These are phyloP conservation scores for Synanceia verrucosa DNA, from an alignment of 2,797 vertebrate species.

Conservation along the genomic window DNA sequence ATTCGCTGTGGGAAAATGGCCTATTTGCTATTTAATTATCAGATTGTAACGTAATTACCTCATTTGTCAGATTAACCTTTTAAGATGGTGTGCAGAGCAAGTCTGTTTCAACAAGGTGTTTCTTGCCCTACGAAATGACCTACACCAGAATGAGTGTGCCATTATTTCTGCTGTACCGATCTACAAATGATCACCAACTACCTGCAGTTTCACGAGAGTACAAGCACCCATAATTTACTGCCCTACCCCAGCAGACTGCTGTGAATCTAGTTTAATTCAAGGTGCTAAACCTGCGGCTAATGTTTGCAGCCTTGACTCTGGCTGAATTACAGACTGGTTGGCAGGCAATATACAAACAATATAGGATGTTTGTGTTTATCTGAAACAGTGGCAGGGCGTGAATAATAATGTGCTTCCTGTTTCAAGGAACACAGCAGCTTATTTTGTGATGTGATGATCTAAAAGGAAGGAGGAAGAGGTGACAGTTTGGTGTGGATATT, in stretches of 20 bases:
- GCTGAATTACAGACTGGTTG: conserved; percentile 20
- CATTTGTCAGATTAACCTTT: conserved; percentile 56
- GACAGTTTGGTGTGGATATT: neutral
- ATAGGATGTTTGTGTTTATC: conserved; percentile 12
- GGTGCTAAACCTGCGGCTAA: conserved; percentile 30
- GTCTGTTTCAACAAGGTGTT: conserved; percentile 12
- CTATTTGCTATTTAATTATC: conserved; percentile 37
- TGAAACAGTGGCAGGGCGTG: conserved; percentile 10
- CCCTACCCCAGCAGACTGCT: neutral
- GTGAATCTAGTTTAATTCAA: conserved; percentile 31
- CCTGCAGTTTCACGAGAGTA: conserved; percentile 30
- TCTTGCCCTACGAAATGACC: conserved; percentile 8
- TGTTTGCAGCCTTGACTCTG: conserved; percentile 28
- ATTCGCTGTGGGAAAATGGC: conserved; percentile 10
- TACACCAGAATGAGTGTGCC: neutral
- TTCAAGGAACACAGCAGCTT: neutral
- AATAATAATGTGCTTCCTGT: conserved; percentile 11
- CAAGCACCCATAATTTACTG: conserved; percentile 36
- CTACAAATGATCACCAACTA: conserved; percentile 31
- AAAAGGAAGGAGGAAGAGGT: neutral
- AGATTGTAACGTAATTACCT: conserved; percentile 40
- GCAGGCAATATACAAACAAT: conserved; percentile 10
- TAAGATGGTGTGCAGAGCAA: conserved; percentile 16
- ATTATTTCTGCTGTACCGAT: conserved; percentile 40
- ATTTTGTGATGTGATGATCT: neutral